phyloP scores from a whole-genome alignment of 1,140 invertebrate species.

The Aphis gossypii region DNA sequence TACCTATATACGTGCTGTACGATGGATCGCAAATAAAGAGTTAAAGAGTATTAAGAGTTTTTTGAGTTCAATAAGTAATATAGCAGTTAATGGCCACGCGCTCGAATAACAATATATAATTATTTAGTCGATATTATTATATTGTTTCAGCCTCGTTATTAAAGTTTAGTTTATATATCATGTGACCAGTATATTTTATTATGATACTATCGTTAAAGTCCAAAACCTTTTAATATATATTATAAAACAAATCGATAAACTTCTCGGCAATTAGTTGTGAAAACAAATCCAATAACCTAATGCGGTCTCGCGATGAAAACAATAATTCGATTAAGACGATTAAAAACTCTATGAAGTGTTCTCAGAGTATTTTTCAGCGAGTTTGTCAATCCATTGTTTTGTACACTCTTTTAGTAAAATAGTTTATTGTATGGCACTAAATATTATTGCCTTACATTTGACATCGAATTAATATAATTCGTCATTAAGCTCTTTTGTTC shows the following conservation, averaged over 20 bases:
- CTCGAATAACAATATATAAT: neutral
- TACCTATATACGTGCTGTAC: neutral
- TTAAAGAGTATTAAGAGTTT: no score
- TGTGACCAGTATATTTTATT: neutral
- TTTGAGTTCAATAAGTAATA: neutral
- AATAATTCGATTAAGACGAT: conserved; percentile 20
- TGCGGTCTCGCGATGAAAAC: neutral
- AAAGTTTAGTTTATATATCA: neutral
- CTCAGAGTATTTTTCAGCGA: neutral
- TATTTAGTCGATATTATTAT: neutral
- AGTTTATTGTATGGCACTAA: neutral
- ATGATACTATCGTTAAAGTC: neutral
- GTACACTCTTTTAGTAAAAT: neutral
- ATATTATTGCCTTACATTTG: neutral
- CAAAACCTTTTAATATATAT: neutral
- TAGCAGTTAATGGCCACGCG: neutral
- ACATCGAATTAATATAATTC: neutral
- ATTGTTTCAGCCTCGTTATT: neutral
- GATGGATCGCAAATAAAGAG: neutral
- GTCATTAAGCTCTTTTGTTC: neutral
- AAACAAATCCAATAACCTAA: conserved; percentile 18
- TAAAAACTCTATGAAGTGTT: neutral
- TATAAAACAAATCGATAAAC: conserved; percentile 1
- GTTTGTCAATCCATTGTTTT: neutral
- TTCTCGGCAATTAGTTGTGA: neutral